Conservation (phyloP, 1,140 invertebrate species). For the Brachionus sp. region DNA sequence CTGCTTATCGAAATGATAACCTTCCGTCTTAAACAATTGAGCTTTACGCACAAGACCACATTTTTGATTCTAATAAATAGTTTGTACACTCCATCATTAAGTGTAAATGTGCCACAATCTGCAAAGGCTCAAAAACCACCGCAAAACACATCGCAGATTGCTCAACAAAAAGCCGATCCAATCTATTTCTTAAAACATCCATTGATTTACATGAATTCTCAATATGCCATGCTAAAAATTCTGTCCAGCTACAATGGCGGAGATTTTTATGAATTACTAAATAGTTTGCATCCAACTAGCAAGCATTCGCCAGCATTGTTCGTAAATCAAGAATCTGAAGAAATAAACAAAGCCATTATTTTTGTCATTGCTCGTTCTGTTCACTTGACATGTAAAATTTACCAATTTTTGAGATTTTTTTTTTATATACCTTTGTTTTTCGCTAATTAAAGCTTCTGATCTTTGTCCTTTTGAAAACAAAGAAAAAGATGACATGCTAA, state of each 20-base stretch:
- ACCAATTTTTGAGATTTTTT: neutral
- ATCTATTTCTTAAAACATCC: constrained; percentile 40
- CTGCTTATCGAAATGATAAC: constrained; percentile 27
- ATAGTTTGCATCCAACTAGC: neutral
- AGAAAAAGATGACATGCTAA: constrained; percentile 32
- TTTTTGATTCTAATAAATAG: constrained; percentile 24
- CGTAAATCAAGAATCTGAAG: constrained; percentile 31
- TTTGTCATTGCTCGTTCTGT: constrained; percentile 9
- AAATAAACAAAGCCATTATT: constrained; percentile 37
- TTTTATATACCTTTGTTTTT: neutral
- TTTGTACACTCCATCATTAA: neutral
- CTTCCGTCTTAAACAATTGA: constrained; percentile 30
- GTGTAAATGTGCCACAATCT: neutral
- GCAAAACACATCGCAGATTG: neutral
- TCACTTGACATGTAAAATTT: constrained; percentile 9
- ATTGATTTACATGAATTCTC: constrained; percentile 15
- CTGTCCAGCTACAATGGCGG: constrained; percentile 1
- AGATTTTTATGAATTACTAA: constrained; percentile 31
- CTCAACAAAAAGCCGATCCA: neutral
- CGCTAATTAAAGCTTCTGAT: neutral
- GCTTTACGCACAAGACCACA: constrained; percentile 11
- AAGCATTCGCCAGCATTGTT: constrained; percentile 20
- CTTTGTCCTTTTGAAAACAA: constrained; percentile 26
- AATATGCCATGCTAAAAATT: constrained; percentile 30
- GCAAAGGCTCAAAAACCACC: neutral